These are phyloP conservation scores for Gopherus evgoodei DNA, from an alignment of 2,113 vertebrate species.

Conservation along the genomic window DNA sequence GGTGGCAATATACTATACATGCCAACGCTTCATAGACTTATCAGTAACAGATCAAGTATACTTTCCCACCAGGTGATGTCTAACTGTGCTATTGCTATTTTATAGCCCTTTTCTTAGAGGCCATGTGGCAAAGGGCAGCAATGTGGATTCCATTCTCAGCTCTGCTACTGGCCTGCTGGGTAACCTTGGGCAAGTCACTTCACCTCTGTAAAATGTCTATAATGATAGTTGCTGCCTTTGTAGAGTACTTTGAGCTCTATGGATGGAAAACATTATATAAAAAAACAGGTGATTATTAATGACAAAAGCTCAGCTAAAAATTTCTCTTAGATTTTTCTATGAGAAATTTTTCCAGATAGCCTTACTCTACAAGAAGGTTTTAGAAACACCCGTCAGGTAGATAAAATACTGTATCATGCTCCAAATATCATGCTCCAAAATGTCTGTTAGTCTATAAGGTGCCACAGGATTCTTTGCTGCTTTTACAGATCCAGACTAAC, in stretches of 20 bases:
- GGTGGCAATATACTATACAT: neutral
- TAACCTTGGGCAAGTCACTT: neutral
- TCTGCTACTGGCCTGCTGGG: neutral
- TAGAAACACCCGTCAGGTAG: neutral
- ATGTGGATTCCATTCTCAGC: neutral
- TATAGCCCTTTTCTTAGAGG: neutral
- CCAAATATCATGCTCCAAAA: too few relatives aligned
- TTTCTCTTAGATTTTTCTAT: neutral
- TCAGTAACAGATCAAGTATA: neutral
- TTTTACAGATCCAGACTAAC: too few relatives aligned
- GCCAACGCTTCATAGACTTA: neutral
- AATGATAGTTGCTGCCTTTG: neutral
- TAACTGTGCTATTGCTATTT: neutral
- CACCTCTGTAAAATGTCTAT: neutral
- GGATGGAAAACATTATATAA: neutral
- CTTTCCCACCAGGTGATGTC: neutral
- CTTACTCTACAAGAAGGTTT: neutral
- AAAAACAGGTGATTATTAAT: neutral
- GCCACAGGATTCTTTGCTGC: too few relatives aligned
- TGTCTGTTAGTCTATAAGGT: too few relatives aligned
- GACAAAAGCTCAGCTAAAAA: neutral
- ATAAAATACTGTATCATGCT: neutral
- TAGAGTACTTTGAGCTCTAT: neutral
- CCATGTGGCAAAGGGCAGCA: neutral
- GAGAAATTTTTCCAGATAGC: neutral